Conservation (phyloP, 2,888 invertebrate species). For the Bruchidius siliquastri region DNA sequence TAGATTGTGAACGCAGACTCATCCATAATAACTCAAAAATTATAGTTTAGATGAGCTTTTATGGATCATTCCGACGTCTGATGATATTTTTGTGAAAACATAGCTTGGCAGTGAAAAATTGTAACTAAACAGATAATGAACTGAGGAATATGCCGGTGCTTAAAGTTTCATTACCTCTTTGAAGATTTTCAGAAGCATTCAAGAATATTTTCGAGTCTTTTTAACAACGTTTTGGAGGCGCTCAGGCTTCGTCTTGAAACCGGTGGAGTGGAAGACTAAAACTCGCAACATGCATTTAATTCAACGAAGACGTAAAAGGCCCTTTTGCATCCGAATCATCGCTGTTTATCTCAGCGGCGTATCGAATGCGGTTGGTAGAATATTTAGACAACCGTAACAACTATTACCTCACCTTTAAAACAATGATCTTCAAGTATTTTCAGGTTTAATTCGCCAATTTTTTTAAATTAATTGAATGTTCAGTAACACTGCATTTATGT, state of each 20-base stretch:
- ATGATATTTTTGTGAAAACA: background rate
- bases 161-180: background rate
- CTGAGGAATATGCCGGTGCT: background rate
- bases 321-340: background rate
- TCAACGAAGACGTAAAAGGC: background rate
- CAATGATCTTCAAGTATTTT: no score
- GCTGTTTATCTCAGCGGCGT: background rate
- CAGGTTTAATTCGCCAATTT: no score
- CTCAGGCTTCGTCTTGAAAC: background rate
- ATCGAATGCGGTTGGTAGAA: background rate
- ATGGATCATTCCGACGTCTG: background rate
- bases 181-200: background rate
- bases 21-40: no score
- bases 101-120: no score
- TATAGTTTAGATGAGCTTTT: no score
- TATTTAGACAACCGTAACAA: no score
- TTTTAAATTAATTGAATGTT: no score
- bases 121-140: no score
- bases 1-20: no score
- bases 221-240: background rate
- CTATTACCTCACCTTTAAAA: no score
- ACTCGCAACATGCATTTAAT: background rate
- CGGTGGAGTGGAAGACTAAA: background rate
- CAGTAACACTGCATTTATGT: no score
- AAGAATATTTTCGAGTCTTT: background rate